Conservation (phyloP, 1,140 invertebrate genomes). For the Heliconius hermathena region DNA sequence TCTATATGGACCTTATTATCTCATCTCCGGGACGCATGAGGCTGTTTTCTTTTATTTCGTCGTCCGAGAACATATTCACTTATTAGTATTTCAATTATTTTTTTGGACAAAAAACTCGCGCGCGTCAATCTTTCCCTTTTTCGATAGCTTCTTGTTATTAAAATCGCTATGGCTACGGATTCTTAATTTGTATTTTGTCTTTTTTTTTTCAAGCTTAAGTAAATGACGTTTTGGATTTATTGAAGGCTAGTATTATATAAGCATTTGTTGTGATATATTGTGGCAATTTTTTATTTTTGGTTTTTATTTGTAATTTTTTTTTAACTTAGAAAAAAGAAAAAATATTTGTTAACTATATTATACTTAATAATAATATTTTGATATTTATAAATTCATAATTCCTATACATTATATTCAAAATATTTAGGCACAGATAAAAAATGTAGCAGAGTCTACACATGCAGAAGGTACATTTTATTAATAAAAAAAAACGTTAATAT, state of each 20-base stretch:
- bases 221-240: neutral
- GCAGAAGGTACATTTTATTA: no score
- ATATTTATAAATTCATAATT: no score
- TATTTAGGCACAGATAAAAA: neutral
- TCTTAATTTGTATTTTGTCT: constrained; percentile 55
- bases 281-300: no score
- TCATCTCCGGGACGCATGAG: constrained; percentile 71
- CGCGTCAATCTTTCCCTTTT: constrained; percentile 65
- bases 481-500: no score
- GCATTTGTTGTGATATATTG: neutral
- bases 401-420: no score
- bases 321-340: no score
- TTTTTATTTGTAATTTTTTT: neutral
- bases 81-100: constrained; percentile 75
- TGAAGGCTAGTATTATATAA: neutral
- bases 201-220: constrained; percentile 36
- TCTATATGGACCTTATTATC: constrained; percentile 66
- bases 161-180: constrained; percentile 59
- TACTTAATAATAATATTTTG: no score
- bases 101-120: constrained; percentile 64
- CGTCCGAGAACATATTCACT: constrained; percentile 77
- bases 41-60: constrained; percentile 75
- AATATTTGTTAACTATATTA: no score
- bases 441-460: no score
- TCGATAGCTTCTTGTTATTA: constrained; percentile 60